Evolutionary conservation across 2,113 vertebrate genomes (phyloP).

Genomic region (Phoenicopterus ruber): DNA sequence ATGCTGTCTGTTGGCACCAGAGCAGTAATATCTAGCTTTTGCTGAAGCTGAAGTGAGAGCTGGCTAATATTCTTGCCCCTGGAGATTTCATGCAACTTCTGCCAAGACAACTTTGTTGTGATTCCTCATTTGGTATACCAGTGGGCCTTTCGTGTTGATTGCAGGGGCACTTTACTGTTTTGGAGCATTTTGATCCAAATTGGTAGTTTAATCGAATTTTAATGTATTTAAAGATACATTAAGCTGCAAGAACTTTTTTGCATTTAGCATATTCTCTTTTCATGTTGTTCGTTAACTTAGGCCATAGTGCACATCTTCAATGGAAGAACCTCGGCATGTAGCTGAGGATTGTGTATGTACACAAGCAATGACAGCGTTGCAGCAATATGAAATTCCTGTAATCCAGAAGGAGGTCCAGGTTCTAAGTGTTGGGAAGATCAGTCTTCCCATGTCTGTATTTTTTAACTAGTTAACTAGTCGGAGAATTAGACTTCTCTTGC

Average conservation of each 20-base stretch:
- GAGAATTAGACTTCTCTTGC: background rate
- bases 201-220: background rate
- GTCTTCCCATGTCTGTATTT: background rate
- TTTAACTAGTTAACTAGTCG: background rate
- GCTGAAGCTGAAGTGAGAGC: background rate
- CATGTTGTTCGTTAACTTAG: background rate
- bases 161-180: background rate
- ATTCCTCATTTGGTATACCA: background rate
- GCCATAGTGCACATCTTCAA: accelerated
- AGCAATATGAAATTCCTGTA: background rate
- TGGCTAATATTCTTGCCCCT: background rate
- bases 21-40: background rate
- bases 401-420: background rate
- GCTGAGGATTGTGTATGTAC: background rate
- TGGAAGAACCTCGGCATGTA: background rate
- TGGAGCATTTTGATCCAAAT: background rate
- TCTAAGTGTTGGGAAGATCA: background rate
- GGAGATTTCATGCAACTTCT: background rate
- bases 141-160: background rate
- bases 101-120: background rate
- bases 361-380: background rate
- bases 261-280: background rate
- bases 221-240: too few species aligned
- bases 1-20: background rate
- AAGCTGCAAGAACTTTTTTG: background rate